These are phyloP conservation scores for Amphilophus citrinellus DNA, from an alignment of 2,113 vertebrate genomes.

Conservation along the genomic window DNA sequence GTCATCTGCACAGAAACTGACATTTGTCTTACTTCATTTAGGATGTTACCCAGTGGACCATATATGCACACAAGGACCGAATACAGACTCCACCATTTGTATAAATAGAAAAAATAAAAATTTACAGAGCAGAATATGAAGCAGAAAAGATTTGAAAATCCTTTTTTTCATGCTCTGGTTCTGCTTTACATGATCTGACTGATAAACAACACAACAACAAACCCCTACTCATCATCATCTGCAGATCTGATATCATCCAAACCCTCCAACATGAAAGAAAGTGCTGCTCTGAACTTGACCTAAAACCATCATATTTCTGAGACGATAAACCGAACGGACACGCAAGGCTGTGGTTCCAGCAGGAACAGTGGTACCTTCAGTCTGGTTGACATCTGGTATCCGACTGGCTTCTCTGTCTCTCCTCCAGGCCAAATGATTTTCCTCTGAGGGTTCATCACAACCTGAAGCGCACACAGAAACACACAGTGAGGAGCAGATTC, in stretches of 20 bases:
- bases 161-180: background rate
- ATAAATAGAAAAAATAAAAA: background rate
- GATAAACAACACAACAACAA: background rate
- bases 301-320: background rate
- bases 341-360: background rate
- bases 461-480: conserved; percentile 78
- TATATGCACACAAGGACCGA: background rate
- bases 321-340: background rate
- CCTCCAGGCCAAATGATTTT: conserved; percentile 99
- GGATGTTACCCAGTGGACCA: background rate
- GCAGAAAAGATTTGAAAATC: background rate
- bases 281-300: background rate
- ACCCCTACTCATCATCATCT: background rate
- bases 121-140: background rate
- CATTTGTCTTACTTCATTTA: background rate
- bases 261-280: background rate
- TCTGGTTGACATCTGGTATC: conserved; percentile 98
- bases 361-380: conserved; percentile 84
- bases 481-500: background rate
- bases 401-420: conserved; percentile 95
- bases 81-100: background rate
- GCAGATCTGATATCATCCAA: background rate
- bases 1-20: too few species aligned
- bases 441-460: conserved; percentile 92
- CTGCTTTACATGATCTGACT: background rate